phyloP scores from a whole-genome alignment of 2,888 invertebrate genomes.

The Peribatodes rhomboidaria region DNA sequence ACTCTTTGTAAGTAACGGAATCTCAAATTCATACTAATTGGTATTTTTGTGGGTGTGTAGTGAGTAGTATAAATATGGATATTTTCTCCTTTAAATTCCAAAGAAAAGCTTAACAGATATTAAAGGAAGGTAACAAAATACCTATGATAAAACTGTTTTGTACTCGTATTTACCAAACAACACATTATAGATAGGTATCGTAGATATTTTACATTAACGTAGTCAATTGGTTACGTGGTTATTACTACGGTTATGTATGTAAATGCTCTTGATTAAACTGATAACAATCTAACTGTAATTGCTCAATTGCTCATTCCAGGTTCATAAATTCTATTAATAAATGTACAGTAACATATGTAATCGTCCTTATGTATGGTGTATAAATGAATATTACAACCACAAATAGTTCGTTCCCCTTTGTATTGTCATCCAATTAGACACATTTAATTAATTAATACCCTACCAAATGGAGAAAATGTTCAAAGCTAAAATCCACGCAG shows the following conservation, averaged over 20 bases:
- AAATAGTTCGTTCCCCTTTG: slow-evolving; percentile 28
- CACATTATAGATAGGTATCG: neutral
- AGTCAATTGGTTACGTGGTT: too few relatives aligned
- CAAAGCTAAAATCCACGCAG: slow-evolving; percentile 3
- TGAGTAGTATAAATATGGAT: too few relatives aligned
- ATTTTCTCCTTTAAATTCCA: too few relatives aligned
- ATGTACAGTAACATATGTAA: neutral
- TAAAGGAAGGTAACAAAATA: too few relatives aligned
- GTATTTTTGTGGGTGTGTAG: too few relatives aligned
- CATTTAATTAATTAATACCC: slow-evolving; percentile 42
- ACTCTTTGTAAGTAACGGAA: too few relatives aligned
- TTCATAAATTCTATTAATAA: neutral
- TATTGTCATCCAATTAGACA: slow-evolving; percentile 38
- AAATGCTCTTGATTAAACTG: neutral
- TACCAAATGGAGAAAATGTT: slow-evolving; percentile 19
- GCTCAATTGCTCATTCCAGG: neutral
- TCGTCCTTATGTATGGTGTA: neutral
- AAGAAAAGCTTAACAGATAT: too few relatives aligned
- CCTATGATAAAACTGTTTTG: too few relatives aligned
- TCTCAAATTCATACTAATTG: too few relatives aligned
- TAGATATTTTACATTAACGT: neutral
- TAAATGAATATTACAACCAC: slow-evolving; percentile 15
- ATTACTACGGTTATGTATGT: neutral
- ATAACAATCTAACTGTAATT: neutral
- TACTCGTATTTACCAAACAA: too few relatives aligned